Evolutionary conservation across 2,888 invertebrate genomes (phyloP), one percentile per base, ranked within the genome.

Genomic region (Polyploca ridens): DNA sequence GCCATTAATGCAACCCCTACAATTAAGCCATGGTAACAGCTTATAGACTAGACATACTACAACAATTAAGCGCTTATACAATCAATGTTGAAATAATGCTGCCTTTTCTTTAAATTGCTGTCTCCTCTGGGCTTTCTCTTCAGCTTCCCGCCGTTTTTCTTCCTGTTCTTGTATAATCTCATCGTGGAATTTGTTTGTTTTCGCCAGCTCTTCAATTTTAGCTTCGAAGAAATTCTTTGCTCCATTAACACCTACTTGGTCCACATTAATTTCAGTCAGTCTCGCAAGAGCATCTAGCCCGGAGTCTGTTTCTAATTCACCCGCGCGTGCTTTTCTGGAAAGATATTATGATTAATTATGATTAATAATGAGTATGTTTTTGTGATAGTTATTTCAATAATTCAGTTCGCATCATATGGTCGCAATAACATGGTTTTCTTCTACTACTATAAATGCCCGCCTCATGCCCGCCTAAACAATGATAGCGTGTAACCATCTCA

Each of bases 141-240:
- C 98, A 65, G 98, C 97, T 79, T 97, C 95, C 63, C 96, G 95
- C 71, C 97, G 96, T 76, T 97, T 96, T 79, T 98, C 97, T 82
- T 98, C 98, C 85, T 99, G 98, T 85, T 99, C 99, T 88, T 97
- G 96, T 68, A 97, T 95, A 71, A 99, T 98, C 91, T 99, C 99
- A 74, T 97, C 96, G 84, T 98, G 98, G 90, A 99, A 99, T 92
- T 98, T 98, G 84, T 96, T 98, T 66, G 96, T 95, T 80, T 96
- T 96, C 11, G 96, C 91, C 70, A 98, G 95, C 82, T 98, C 97
- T 82, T 97, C 97, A 79, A 99, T 99, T 96, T 99, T 99, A 0
- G 98, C 98, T 94, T 99, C 98, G 84, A 99, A 99, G 94, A 99
- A 99, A 84, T 97, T 96, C 87, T 99, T 99, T 46, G 99, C 99